Evolutionary conservation across 2,797 vertebrate genomes (phyloP), one percentile per base, ranked within the genome.

Genomic region (Rachycentron canadum): DNA sequence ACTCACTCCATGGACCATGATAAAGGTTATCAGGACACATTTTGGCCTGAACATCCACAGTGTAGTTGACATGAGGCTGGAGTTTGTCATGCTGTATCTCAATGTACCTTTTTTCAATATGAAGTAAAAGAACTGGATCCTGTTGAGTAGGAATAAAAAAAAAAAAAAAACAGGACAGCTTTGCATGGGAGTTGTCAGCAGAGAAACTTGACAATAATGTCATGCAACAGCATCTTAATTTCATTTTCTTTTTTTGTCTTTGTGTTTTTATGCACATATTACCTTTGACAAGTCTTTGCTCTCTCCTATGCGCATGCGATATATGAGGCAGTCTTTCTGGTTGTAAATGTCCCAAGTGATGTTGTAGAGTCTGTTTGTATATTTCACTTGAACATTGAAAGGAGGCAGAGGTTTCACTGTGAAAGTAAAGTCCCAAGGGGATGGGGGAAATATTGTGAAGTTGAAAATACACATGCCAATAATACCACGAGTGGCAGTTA

Each of bases 1-100:
- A 95, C 52, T 95, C 93, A 11, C 95, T 95, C 95, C 95, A 95
- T 0, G 88, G 83, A 12, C 93, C 93, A 2, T 2, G 3, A 6
- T 61, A 47, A 0, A 1, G 0, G 2, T 7, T 0, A 0, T 0
- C 0, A 0, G 69, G 53, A 45, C 78, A 66, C 12, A 83, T n/a
- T 45, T 67, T 73, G 55, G 89, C 90, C 84, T 89, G 88, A 16
- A 96, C 82, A 3, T 93, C 85, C 17, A 87, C 90, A 1, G 41
- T 50, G 8, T 92, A 93, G 10, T 5, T 28, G 6, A 6, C 52
- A 0, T 38, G 0, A 1, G 72, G 79, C 8, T 26, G 60, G 32
- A 95, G 74, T 2, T 1, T 4, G 3, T 58, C 14, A 1, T 12
- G 62, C 2, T 78, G 19, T 17, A 94, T 19, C 32, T 16, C 1